Evolutionary conservation across 1,140 invertebrate genomes (phyloP).

Genomic region (Calliphora vicina): DNA sequence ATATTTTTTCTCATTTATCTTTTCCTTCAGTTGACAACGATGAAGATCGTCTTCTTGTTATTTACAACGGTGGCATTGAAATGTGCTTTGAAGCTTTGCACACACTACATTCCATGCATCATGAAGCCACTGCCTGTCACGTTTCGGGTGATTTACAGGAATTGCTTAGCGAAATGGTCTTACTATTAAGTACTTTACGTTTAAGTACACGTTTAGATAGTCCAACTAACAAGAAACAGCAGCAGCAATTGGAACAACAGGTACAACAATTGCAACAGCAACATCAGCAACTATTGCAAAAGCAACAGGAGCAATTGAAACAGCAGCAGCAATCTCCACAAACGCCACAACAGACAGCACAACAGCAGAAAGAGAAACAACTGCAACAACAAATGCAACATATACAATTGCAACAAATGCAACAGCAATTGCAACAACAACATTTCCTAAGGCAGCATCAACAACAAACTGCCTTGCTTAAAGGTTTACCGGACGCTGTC

Average conservation of each 20-base stretch:
- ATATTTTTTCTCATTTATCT: background rate
- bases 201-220: conserved; percentile 51
- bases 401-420: conserved; percentile 56
- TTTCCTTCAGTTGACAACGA: conserved; percentile 74
- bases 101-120: conserved; percentile 91
- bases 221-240: conserved; percentile 54
- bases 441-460: conserved; percentile 56
- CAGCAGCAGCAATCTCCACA: conserved; percentile 46
- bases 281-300: conserved; percentile 55
- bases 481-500: conserved; percentile 86
- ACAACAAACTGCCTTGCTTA: conserved; percentile 64
- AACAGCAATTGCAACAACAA: conserved; percentile 52
- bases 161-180: conserved; percentile 74
- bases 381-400: conserved; percentile 55
- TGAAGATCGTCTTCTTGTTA: conserved; percentile 86
- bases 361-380: conserved; percentile 52
- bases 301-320: conserved; percentile 52
- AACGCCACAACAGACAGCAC: conserved; percentile 51
- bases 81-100: conserved; percentile 90
- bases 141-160: conserved; percentile 84
- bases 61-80: conserved; percentile 86
- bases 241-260: conserved; percentile 44
- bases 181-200: conserved; percentile 54
- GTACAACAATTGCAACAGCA: conserved; percentile 48
- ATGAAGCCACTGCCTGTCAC: conserved; percentile 90